These are phyloP conservation scores for Terrapene triunguis DNA, from an alignment of 2,113 vertebrate genomes.

Conservation along the genomic window DNA sequence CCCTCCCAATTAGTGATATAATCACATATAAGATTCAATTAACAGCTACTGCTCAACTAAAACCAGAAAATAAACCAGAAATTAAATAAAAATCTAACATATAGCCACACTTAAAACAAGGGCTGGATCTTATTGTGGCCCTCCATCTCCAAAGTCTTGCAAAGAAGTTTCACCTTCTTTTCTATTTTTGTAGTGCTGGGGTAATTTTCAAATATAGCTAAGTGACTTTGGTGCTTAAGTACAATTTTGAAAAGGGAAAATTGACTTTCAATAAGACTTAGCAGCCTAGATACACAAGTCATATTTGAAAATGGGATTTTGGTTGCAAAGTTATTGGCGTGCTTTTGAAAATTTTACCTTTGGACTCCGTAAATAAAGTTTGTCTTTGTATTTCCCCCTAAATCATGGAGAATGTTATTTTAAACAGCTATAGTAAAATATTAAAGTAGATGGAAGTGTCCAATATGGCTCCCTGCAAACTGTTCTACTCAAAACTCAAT, in stretches of 20 bases:
- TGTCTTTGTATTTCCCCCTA: not conserved
- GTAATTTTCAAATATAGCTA: not conserved
- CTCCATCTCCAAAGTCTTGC: not conserved
- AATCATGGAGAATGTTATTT: not conserved
- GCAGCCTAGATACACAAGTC: not conserved
- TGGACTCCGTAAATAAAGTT: not conserved
- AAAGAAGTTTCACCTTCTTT: not conserved
- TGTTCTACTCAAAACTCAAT: not conserved
- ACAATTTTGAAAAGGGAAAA: not conserved
- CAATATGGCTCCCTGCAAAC: not conserved
- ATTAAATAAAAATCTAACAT: not conserved
- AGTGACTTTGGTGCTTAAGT: not conserved
- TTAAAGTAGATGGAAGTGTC: not conserved
- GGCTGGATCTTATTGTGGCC: not conserved
- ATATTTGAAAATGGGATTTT: not conserved
- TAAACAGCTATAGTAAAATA: not conserved
- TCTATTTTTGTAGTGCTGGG: not conserved
- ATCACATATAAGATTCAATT: not conserved
- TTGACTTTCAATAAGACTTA: not conserved
- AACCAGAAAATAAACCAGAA: not conserved
- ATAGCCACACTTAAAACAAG: not conserved
- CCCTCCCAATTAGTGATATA: not conserved
- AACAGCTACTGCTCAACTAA: not conserved
- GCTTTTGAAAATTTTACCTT: too few species aligned
- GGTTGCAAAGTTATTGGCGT: too few species aligned